Base-by-base conservation (phyloP, 2,113 vertebrate genomes). In the Machaerirhynchus nigripectus region DNA sequence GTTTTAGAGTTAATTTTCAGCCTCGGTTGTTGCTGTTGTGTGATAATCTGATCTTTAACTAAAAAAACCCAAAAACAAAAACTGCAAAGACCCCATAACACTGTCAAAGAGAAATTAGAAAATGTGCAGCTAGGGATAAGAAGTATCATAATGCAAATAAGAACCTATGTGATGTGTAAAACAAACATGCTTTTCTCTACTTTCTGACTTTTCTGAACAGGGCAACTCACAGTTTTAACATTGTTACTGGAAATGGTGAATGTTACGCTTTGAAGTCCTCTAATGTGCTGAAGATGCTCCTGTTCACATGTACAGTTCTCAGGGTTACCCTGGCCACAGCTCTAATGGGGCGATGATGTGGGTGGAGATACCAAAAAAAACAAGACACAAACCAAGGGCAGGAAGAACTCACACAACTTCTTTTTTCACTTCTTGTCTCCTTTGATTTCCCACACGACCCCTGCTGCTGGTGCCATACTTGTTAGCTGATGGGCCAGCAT, bases 281-380 rank as follows among this genome's bases (percentile, higher is more conserved):
- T 63, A 40, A 79, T 28, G 55, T 92, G 80, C 64, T 95, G 89
- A 84, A 77, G 89, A 74, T 84, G 73, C 76, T 95, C 35, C 75
- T 84, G 64, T 74, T 95, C 92, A 77, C 56, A 42, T 47, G 56
- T 10, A 49, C 1, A 4, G 60, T 93, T 95, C 76, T 96, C 77
- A 93, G 73, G 56, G 52, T 56, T 92, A 50, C 21, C 35, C 59
- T 56, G 63, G 86, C 39, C 91, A 57, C 78, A 64, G 24, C 27
- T 92, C 74, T 47, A 70, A 61, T 52, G 71, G 85, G 68, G 55
- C 1, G 23, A 47, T 67, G 52, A 40, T 70, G 64, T 92, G 52
- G 64, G 80, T 87, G 86, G 80, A 70, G 53, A 46, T 33, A 77
- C 26, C 1, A 44, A 33, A 84, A 84, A 77, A 81, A 18, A 22